Base-by-base conservation (phyloP, 2,113 vertebrate genomes). In the Geococcyx californianus region DNA sequence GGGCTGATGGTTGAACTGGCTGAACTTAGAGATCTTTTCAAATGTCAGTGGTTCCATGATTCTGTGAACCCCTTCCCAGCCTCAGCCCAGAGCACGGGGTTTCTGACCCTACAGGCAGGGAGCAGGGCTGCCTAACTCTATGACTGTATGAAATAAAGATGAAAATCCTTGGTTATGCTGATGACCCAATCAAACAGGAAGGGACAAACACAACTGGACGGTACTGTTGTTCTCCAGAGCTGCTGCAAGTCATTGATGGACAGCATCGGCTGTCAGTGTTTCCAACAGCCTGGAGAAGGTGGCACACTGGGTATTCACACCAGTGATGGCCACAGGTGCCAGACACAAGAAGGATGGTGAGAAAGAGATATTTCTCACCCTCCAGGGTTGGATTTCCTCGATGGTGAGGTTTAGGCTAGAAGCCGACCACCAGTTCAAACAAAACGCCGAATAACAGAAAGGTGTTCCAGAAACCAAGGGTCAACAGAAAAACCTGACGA, bases 31-130 rank as follows among this genome's bases (percentile, higher is more conserved):
- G 21, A 11, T 20, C 21, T 23, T 9, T 49, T 49, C 19, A 16
- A 47, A 47, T 18, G 19, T 47, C 45, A 47, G 19, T 19, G 17
- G 19, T 47, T 47, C 45, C 45, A 47, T 18, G 19, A 47, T 47
- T 47, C 19, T 47, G 19, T 47, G 16, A 47, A 6, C 45, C 19
- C 45, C 45, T 47, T 47, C 33, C 51, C 58, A 16, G 4, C 45
- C 54, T 5, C 3, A 11, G 3, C 12, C 4, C 2, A 13, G 4
- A 17, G 21, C 45, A 1, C 4, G 13, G 36, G 33, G n/a, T 16
- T 34, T 13, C 12, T 6, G 15, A 10, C 9, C 19, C 26, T 5
- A 0, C 28, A 7, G 36, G 44, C 38, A 17, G 31, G 36, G 58
- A 33, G 17, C 24, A 70, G 51, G 34, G 29, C 11, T 29, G 45